A percentile compares a stretch with the other conserved stretches of the same genome.
Evolutionary conservation across 2,797 vertebrate species (phyloP).

Genomic region (Brachyrhaphis roseni): DNA sequence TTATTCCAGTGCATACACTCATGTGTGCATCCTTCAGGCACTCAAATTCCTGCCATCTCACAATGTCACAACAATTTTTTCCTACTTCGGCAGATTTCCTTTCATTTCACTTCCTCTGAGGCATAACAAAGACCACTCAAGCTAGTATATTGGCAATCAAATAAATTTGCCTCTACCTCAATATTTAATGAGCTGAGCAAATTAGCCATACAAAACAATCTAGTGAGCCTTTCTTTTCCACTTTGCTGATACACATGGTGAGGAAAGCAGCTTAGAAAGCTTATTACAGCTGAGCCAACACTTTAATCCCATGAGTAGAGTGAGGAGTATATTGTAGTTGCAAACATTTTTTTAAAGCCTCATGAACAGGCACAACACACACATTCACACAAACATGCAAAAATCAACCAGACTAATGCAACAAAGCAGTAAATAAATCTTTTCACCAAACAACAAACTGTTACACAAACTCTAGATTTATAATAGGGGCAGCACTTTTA

Average conservation of each 20-base stretch:
- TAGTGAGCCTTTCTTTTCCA: conserved; percentile 72
- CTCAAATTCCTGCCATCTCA: conserved; percentile 43
- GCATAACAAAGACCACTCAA: conserved; percentile 72
- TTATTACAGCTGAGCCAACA: conserved; percentile 65
- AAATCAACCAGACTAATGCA: neutral
- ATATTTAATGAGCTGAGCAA: conserved; percentile 83
- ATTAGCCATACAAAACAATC: conserved; percentile 81
- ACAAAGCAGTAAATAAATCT: neutral
- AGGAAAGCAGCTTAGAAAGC: conserved; percentile 56
- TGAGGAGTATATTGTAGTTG: conserved; percentile 28
- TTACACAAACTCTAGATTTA: neutral
- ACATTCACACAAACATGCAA: neutral
- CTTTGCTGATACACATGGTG: conserved; percentile 59
- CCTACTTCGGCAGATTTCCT: conserved; percentile 34
- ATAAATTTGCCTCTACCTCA: conserved; percentile 80
- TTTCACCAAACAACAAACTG: neutral
- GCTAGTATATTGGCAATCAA: conserved; percentile 77
- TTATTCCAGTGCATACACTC: conserved; percentile 16
- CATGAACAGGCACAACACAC: conserved; percentile 1
- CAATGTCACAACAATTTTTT: neutral
- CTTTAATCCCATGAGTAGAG: conserved; percentile 33
- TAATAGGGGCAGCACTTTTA: neutral
- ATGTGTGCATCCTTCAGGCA: conserved; percentile 29
- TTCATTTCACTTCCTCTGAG: conserved; percentile 62
- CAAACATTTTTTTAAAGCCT: conserved; percentile 10